Conservation (phyloP, 2,113 vertebrate species). For the Meles meles region DNA sequence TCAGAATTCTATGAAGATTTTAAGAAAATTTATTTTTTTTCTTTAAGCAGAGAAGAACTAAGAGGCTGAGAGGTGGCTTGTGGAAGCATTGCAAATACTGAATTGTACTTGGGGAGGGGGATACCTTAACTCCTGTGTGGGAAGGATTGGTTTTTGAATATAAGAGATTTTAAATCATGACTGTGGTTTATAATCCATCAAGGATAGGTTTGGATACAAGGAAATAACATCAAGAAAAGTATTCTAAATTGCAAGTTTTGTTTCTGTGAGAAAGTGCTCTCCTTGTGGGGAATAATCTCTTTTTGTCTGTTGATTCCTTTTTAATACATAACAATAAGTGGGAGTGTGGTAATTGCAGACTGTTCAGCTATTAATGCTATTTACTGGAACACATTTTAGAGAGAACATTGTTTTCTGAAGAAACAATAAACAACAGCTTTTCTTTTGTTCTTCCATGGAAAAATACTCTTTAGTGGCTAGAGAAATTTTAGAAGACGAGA, state of each 20-base stretch:
- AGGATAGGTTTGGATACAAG: not conserved
- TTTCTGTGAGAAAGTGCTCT: conserved; percentile 23
- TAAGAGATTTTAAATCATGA: not conserved
- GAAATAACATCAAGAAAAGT: not conserved
- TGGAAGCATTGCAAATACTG: not conserved
- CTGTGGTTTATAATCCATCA: not conserved
- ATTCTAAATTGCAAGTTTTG: conserved; percentile 36
- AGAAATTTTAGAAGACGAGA: conserved; percentile 21
- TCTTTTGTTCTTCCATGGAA: conserved; percentile 41
- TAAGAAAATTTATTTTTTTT: conserved; percentile 22
- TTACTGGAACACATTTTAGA: conserved; percentile 35
- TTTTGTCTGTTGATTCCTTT: conserved; percentile 28
- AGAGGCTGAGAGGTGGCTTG: not conserved
- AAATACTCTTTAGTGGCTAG: conserved; percentile 42
- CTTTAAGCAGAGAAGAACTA: not conserved
- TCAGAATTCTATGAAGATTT: not conserved
- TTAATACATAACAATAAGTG: conserved; percentile 13
- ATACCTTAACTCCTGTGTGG: not conserved
- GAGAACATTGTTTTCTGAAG: conserved; percentile 38
- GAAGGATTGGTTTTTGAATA: not conserved
- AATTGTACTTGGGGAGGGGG: not conserved
- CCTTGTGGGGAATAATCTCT: conserved; percentile 7
- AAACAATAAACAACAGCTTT: conserved; percentile 32
- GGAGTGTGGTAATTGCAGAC: not conserved
- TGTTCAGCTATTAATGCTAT: conserved; percentile 46